These are phyloP conservation scores for Oeneis ivallda DNA, from an alignment of 2,888 invertebrate genomes.

Conservation along the genomic window DNA sequence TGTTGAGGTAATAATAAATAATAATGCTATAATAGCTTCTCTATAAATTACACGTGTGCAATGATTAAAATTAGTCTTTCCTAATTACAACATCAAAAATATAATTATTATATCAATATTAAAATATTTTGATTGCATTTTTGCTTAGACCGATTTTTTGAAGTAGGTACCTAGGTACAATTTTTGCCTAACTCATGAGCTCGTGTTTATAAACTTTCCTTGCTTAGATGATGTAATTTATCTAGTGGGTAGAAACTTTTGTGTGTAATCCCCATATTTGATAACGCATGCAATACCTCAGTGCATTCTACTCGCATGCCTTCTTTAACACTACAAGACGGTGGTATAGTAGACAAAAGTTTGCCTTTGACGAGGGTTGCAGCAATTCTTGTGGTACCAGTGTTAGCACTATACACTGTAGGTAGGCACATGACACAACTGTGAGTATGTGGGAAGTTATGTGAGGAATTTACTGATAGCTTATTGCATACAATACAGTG, in stretches of 20 bases:
- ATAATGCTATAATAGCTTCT: no score
- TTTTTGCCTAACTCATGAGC: no score
- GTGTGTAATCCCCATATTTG: slow-evolving; percentile 29
- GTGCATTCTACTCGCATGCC: slow-evolving; percentile 35
- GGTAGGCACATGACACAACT: slow-evolving; percentile 2
- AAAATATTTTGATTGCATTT: background rate
- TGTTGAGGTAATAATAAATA: no score
- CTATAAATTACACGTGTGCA: no score
- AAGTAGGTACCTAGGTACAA: no score
- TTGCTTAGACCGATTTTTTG: background rate
- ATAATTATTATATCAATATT: no score
- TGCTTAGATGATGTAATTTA: background rate
- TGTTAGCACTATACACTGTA: slow-evolving; percentile 16
- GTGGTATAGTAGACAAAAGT: slow-evolving; percentile 31
- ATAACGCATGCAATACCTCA: slow-evolving; percentile 35
- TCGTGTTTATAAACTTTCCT: no score
- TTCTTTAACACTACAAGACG: slow-evolving; percentile 30
- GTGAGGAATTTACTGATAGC: slow-evolving; percentile 14
- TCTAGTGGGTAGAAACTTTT: background rate
- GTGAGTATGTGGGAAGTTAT: slow-evolving; percentile 19
- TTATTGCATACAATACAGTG: background rate
- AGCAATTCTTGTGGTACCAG: slow-evolving; percentile 31
- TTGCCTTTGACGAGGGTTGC: slow-evolving; percentile 28
- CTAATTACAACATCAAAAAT: no score
- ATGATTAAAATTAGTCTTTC: no score